phyloP scores from a whole-genome alignment of 2,113 vertebrate species.

The Calonectris borealis region DNA sequence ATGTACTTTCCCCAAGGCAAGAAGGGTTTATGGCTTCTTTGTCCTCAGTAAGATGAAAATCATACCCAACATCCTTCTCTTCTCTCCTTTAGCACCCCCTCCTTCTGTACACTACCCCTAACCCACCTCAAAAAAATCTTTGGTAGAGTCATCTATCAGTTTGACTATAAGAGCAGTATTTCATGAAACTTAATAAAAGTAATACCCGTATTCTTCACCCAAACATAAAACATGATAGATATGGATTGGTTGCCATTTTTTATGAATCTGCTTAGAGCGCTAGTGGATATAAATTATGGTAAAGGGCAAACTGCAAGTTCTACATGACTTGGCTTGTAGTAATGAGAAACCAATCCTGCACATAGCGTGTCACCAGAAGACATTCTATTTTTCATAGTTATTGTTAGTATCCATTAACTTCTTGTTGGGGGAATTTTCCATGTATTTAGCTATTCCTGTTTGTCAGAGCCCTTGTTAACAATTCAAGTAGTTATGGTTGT shows the following conservation, averaged over 20 bases:
- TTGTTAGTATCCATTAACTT: background rate
- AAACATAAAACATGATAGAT: conserved; percentile 59
- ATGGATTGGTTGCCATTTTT: conserved; percentile 51
- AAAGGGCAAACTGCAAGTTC: conserved; percentile 55
- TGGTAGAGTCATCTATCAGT: background rate
- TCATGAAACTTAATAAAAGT: conserved; percentile 60
- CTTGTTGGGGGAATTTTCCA: background rate
- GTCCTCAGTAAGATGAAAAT: conserved; percentile 32
- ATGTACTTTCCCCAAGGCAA: background rate
- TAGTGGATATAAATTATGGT: conserved; percentile 49
- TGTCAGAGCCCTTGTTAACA: background rate
- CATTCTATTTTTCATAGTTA: background rate
- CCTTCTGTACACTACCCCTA: background rate
- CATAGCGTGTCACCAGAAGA: background rate
- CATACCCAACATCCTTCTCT: background rate
- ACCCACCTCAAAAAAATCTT: conserved; percentile 1
- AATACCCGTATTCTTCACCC: conserved; percentile 49
- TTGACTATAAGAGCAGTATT: conserved; percentile 11
- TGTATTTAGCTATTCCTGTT: background rate
- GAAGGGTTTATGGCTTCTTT: conserved; percentile 1
- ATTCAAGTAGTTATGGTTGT: background rate
- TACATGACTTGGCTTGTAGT: conserved; percentile 37
- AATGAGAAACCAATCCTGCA: conserved; percentile 50
- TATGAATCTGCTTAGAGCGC: conserved; percentile 40
- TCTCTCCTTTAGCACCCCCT: background rate